Evolutionary conservation across 37 sponge, comb jelly and placozoan genomes (phyloP).

Genomic region (Chondrosia reniformis): DNA sequence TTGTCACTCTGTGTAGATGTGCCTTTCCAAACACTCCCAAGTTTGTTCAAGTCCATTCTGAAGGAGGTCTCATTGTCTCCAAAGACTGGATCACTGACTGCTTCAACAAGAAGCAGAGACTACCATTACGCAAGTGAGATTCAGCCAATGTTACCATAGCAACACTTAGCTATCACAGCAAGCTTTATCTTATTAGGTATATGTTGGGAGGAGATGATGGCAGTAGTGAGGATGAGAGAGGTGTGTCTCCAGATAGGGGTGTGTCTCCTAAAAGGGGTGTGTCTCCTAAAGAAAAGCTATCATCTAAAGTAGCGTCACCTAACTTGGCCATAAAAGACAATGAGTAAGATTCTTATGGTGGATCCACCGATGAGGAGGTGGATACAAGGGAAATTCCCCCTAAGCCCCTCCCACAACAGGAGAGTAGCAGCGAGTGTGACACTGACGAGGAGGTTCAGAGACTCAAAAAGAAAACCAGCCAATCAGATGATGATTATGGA

Average conservation of each 20-base stretch:
- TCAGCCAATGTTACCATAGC: too few relatives aligned
- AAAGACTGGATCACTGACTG: slow-evolving; percentile 80
- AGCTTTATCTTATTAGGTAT: not conserved
- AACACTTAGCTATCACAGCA: too few relatives aligned
- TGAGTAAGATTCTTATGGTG: slow-evolving; percentile 62
- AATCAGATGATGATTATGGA: slow-evolving; percentile 33
- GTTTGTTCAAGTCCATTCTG: slow-evolving; percentile 77
- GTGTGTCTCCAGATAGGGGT: not conserved
- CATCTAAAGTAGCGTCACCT: not conserved
- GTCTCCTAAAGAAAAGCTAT: not conserved
- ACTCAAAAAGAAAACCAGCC: not conserved
- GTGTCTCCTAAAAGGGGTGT: not conserved
- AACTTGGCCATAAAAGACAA: not conserved
- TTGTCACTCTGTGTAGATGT: slow-evolving; percentile 49
- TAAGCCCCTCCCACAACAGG: too few relatives aligned
- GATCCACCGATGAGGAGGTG: slow-evolving; percentile 73
- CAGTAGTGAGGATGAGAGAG: not conserved
- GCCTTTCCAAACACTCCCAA: slow-evolving; percentile 95
- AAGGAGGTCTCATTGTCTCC: slow-evolving; percentile 55
- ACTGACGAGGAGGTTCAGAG: slow-evolving; percentile 46
- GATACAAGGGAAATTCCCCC: not conserved
- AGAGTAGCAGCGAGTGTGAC: slow-evolving; percentile 11
- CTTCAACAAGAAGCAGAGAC: slow-evolving; percentile 33
- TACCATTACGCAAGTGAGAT: slow-evolving; percentile 55
- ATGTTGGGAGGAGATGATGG: not conserved